Evolutionary conservation across 2,113 vertebrate species (phyloP), one percentile per base, ranked within the genome.

Genomic region (Nestor notabilis): DNA sequence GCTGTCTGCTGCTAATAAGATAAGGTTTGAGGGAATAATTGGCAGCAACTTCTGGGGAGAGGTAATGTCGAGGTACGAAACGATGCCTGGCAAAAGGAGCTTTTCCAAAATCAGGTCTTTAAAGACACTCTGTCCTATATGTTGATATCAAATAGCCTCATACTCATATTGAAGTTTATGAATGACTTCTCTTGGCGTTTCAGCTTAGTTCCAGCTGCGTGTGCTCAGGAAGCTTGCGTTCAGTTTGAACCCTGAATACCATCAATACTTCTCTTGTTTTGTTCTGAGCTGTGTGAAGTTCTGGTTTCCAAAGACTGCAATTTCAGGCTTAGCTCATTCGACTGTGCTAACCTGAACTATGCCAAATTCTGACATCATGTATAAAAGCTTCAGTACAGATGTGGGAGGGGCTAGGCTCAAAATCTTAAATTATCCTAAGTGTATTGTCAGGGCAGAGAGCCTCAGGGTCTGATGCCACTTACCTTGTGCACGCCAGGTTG

Each of bases 351-450:
- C 31, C 39, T 91, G 65, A 83, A 35, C 31, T 29, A 23, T 91
- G 93, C 87, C 89, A 89, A 55, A 87, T 91, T 87, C 91, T 96
- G 93, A 97, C 65, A 69, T 96, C 56, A 95, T 61, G 11, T 69
- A 11, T 47, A 89, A 91, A 89, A 85, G 52, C 47, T 85, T 83
- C 69, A 76, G 39, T 29, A 39, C 10, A 71, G 65, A 71, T 76
- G 47, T 63, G 84, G 41, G 69, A 96, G 68, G 13, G 35, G 44
- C n/a, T 31, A 85, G 69, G 63, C 65, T 60, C 29, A 93, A 79
- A 86, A 87, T 71, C 61, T 79, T 85, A 60, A 91, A 72, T 94
- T 85, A 79, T 56, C 18, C 14, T 25, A 76, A 79, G 43, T n/a
- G 50, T 76, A 35, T 23, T 82, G 27, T 58, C 33, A 61, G 61